A percentile compares a stretch with the other conserved stretches of the same genome.
These are phyloP conservation scores for Terebella lapidaria DNA, from an alignment of 2,888 invertebrate species.

Conservation along the genomic window DNA sequence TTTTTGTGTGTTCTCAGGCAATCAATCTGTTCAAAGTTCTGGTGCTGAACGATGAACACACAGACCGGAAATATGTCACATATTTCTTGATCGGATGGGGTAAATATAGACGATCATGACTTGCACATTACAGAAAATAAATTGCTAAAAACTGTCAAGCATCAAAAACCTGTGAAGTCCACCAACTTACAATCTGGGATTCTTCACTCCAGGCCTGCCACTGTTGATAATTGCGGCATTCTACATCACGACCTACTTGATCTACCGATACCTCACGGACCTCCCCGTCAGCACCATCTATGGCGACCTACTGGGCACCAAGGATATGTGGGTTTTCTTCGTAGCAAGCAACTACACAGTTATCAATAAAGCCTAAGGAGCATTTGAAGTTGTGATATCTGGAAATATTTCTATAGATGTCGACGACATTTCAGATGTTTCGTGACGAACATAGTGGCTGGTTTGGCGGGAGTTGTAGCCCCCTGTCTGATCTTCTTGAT, in stretches of 20 bases:
- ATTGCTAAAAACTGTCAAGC: too few species aligned
- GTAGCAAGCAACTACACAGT: too few species aligned
- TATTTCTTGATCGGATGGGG: slow-evolving; percentile 50
- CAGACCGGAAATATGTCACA: slow-evolving; percentile 42
- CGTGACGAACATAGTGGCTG: slow-evolving; percentile 41
- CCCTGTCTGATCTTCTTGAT: slow-evolving; percentile 39
- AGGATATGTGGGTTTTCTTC: slow-evolving; percentile 43
- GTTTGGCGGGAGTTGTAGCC: slow-evolving; percentile 39
- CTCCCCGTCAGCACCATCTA: slow-evolving; percentile 40
- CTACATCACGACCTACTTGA: slow-evolving; percentile 40
- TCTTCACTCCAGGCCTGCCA: slow-evolving; percentile 31
- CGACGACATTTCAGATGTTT: slow-evolving; percentile 45
- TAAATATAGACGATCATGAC: too few species aligned
- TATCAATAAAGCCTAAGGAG: background rate
- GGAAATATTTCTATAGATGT: too few species aligned
- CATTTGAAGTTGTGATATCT: too few species aligned
- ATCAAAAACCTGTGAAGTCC: too few species aligned
- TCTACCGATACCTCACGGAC: slow-evolving; percentile 37
- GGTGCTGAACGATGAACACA: slow-evolving; percentile 50
- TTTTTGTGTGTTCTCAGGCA: slow-evolving; percentile 33
- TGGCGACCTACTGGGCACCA: slow-evolving; percentile 45
- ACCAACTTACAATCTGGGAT: too few species aligned
- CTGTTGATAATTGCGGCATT: slow-evolving; percentile 39
- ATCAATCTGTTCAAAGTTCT: slow-evolving; percentile 48
- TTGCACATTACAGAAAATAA: too few species aligned